Evolutionary conservation across 2,113 vertebrate species (phyloP), one percentile per base, ranked within the genome.

Genomic region (Anseranas semipalmata): DNA sequence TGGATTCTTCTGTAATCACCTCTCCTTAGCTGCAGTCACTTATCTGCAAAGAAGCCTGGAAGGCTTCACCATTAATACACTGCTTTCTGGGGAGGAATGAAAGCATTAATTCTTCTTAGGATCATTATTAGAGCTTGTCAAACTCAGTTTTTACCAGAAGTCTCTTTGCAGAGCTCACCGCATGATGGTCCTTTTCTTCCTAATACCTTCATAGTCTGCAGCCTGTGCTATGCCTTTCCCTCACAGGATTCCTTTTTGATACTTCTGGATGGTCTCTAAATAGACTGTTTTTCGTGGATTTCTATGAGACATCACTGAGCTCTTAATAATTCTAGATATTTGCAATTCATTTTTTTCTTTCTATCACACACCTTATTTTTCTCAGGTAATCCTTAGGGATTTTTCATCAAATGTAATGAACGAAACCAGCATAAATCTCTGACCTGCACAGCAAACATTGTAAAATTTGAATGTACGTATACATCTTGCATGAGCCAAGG

Each of bases 311-410:
- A 52, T 74, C 68, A 53, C 89, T 60, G 91, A 87, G 87, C 73
- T 87, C 79, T 71, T 93, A 37, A 83, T 50, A 95, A 56, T 91
- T 96, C 65, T 48, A 27, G 22, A 6, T 81, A 93, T 97, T 97
- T 95, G 91, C 78, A 93, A 90, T 86, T 95, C 60, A 91, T 97
- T 95, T 93, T 75, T 25, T 91, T 97, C 91, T 87, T 62, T 79
- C 66, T 85, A 39, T 76, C 58, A 33, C 14, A 2, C 27, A 56
- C 37, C n/a, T 21, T 78, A 70, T 86, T 91, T 95, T 97, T 85
- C 70, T 85, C 70, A 92, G 93, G 66, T 95, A 75, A 30, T 87
- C 95, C 87, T 45, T 86, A 48, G 79, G 90, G 91, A 94, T 81
- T 94, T 93, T 88, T 68, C 52, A 84, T 95, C 85, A 91, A 88